These are phyloP conservation scores for Gavialis gangeticus DNA, from an alignment of 2,113 vertebrate genomes.

Conservation along the genomic window DNA sequence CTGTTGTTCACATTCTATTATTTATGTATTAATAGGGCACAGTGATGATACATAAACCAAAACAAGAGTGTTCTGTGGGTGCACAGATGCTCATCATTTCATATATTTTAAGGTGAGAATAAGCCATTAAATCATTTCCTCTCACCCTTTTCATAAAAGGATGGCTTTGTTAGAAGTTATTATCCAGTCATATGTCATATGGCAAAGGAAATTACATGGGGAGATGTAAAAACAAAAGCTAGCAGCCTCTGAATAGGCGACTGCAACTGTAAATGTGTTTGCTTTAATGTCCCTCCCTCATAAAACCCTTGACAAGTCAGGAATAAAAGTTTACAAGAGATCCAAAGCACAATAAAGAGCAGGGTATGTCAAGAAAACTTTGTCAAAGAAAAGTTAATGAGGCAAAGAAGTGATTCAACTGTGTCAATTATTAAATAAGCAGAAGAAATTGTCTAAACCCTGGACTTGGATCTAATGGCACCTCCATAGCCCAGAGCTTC, in stretches of 20 bases:
- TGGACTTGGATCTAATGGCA: conserved; percentile 5
- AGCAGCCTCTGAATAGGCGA: background rate
- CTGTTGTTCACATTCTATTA: background rate
- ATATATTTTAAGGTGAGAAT: background rate
- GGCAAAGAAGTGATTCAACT: conserved; percentile 15
- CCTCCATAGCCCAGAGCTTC: background rate
- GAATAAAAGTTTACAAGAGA: conserved; percentile 10
- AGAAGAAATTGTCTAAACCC: conserved; percentile 46
- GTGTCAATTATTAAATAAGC: conserved; percentile 54
- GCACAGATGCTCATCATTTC: background rate
- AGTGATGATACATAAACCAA: background rate
- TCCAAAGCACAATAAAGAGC: background rate
- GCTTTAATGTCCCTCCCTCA: background rate
- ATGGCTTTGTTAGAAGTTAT: background rate
- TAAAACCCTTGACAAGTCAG: background rate
- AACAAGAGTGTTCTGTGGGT: background rate
- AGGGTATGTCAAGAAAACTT: conserved; percentile 17
- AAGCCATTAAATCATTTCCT: background rate
- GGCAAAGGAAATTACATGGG: background rate
- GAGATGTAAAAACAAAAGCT: background rate
- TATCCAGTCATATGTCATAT: background rate
- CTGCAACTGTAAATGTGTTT: background rate
- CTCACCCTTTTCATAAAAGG: background rate
- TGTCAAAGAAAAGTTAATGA: conserved; percentile 41
- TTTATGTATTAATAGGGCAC: background rate